Evolutionary conservation across 2,113 vertebrate genomes (phyloP).

Genomic region (Forbesichthys papilliferus): DNA sequence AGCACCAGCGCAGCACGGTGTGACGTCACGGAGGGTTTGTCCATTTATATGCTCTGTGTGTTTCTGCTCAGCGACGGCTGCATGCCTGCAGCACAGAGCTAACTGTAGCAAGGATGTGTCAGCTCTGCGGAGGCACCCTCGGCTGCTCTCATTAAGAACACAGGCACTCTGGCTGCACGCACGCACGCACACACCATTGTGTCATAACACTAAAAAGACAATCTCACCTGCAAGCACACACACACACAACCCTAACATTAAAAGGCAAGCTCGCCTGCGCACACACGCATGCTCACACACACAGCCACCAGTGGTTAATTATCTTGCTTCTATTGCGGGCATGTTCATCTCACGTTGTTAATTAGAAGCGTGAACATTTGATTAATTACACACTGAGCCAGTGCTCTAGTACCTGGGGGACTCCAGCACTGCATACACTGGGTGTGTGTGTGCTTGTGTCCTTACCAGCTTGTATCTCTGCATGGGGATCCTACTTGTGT

Average conservation of each 20-base stretch:
- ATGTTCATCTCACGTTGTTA: slow-evolving; percentile 74
- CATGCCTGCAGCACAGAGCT: slow-evolving; percentile 60
- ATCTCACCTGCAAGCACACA: slow-evolving; percentile 3
- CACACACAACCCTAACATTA: background rate
- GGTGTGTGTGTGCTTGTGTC: slow-evolving; percentile 39
- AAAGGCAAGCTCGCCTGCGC: background rate
- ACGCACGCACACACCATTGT: slow-evolving; percentile 11
- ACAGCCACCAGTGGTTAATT: slow-evolving; percentile 68
- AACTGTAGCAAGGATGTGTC: slow-evolving; percentile 63
- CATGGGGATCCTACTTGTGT: slow-evolving; percentile 89
- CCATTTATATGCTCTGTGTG: background rate
- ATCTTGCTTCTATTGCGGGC: slow-evolving; percentile 72
- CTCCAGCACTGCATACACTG: slow-evolving; percentile 31
- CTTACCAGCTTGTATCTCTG: slow-evolving; percentile 95
- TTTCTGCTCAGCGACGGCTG: slow-evolving; percentile 50
- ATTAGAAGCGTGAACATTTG: slow-evolving; percentile 74
- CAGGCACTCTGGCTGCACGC: slow-evolving; percentile 17
- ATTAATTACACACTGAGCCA: slow-evolving; percentile 70
- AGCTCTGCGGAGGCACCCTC: slow-evolving; percentile 61
- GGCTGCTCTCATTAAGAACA: slow-evolving; percentile 58
- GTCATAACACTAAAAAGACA: background rate
- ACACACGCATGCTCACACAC: slow-evolving; percentile 13
- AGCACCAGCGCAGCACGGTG: too few relatives aligned
- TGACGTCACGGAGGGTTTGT: too few relatives aligned
- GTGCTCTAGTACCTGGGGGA: slow-evolving; percentile 61